These are phyloP conservation scores for Andinoacara biseriatus DNA, from an alignment of 2,113 vertebrate species.

Conservation along the genomic window DNA sequence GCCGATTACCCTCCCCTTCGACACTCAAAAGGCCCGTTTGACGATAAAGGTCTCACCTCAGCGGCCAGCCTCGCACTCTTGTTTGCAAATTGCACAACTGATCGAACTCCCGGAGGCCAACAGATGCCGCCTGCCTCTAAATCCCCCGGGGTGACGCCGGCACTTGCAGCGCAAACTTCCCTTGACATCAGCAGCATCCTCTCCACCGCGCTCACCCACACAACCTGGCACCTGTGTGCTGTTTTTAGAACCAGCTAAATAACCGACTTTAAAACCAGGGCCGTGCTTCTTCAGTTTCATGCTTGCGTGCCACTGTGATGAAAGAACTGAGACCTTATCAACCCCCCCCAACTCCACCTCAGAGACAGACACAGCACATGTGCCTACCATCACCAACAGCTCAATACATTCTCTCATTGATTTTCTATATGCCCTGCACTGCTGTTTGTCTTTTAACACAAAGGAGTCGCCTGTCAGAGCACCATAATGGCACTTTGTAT, in stretches of 20 bases:
- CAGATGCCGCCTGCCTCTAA: constrained; percentile 26
- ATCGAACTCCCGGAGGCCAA: constrained; percentile 47
- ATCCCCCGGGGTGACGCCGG: constrained; percentile 25
- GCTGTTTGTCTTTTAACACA: constrained; percentile 66
- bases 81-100: constrained; percentile 67
- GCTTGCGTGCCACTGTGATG: constrained; percentile 36
- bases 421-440: constrained; percentile 63
- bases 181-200: constrained; percentile 43
- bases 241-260: constrained; percentile 57
- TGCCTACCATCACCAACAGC: constrained; percentile 39
- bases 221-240: constrained; percentile 18
- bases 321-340: constrained; percentile 50
- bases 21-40: not conserved
- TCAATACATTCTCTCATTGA: constrained; percentile 74
- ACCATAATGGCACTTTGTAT: constrained; percentile 5
- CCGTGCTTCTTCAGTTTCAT: constrained; percentile 27
- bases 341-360: constrained; percentile 7
- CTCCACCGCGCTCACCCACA: not conserved
- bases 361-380: not conserved
- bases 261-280: constrained; percentile 39
- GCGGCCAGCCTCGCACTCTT: constrained; percentile 36
- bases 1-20: not conserved
- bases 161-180: constrained; percentile 50
- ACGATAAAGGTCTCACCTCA: constrained; percentile 56
- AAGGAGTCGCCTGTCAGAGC: constrained; percentile 48